Evolutionary conservation across 2,888 invertebrate species (phyloP).

Genomic region (Poecilobothrus nobilitatus): DNA sequence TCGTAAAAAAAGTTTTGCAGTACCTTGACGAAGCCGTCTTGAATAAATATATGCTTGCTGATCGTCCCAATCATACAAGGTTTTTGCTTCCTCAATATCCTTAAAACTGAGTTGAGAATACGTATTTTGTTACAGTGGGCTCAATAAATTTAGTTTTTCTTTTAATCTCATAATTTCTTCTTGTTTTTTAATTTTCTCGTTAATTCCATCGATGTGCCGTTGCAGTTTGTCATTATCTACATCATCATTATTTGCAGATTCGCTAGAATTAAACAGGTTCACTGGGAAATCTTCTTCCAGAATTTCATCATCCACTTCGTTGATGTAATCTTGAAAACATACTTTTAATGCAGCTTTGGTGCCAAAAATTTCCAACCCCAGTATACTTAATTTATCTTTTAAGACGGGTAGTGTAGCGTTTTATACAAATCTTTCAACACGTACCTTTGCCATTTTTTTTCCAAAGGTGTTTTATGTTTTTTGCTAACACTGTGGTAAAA

Average conservation of each 20-base stretch:
- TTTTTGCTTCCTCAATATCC: constrained; percentile 18
- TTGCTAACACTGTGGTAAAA: no score
- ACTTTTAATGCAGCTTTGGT: constrained; percentile 14
- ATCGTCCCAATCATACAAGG: constrained; percentile 16
- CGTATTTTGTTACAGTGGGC: constrained; percentile 1
- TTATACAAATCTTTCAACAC: constrained; percentile 13
- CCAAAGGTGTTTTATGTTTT: no score
- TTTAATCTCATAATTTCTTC: constrained; percentile 16
- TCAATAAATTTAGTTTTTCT: constrained; percentile 13
- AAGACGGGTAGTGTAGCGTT: constrained; percentile 12
- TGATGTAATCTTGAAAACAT: constrained; percentile 14
- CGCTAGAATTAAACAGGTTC: neutral
- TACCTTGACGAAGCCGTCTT: constrained; percentile 15
- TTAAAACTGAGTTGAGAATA: constrained; percentile 15
- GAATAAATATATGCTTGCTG: constrained; percentile 18
- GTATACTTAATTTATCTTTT: constrained; percentile 14
- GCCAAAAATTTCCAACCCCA: constrained; percentile 9
- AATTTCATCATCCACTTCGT: constrained; percentile 8
- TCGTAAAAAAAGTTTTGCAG: constrained; percentile 18
- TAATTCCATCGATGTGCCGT: constrained; percentile 8
- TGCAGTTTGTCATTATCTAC: neutral
- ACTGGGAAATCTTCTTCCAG: constrained; percentile 15
- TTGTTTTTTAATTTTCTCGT: constrained; percentile 15
- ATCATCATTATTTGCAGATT: constrained; percentile 4
- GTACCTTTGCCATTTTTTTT: neutral